These are phyloP conservation scores for Tetranychus urticae DNA, from an alignment of 1,140 invertebrate genomes.

Conservation along the genomic window DNA sequence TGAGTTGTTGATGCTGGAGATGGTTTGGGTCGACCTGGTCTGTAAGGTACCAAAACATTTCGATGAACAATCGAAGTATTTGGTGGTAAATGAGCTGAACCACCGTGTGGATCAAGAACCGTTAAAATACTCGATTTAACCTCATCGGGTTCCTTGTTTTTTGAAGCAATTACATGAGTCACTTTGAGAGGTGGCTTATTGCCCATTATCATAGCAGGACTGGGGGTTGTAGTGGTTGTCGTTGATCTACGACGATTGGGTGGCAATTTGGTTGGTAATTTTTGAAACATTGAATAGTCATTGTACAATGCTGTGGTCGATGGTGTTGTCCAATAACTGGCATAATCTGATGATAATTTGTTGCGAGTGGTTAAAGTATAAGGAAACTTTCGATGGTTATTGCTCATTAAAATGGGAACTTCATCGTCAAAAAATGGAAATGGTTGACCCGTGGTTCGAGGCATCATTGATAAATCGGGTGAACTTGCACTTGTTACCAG, in stretches of 20 bases:
- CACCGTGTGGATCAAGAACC: slow-evolving; percentile 1
- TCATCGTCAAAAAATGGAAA: background rate
- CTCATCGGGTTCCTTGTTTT: slow-evolving; percentile 5
- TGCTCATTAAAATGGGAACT: background rate
- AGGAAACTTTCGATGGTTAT: background rate
- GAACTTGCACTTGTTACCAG: background rate
- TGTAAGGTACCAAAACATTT: slow-evolving; percentile 7
- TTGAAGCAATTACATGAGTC: background rate
- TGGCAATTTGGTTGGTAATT: background rate
- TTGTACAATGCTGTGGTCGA: background rate
- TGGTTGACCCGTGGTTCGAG: background rate
- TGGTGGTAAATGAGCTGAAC: background rate
- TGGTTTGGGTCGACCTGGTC: slow-evolving; percentile 7
- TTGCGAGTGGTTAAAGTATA: background rate
- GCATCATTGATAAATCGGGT: background rate
- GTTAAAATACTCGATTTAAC: slow-evolving; percentile 3
- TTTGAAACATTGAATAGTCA: background rate
- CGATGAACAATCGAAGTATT: slow-evolving; percentile 7
- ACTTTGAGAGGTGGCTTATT: background rate
- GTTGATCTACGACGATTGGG: background rate
- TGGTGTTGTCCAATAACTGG: background rate
- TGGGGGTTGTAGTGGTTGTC: background rate
- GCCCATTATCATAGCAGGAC: background rate
- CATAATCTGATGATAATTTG: background rate
- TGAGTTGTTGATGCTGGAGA: background rate